Base-by-base conservation (phyloP, 2,113 vertebrate species). In the Tychaedon coryphoeus region DNA sequence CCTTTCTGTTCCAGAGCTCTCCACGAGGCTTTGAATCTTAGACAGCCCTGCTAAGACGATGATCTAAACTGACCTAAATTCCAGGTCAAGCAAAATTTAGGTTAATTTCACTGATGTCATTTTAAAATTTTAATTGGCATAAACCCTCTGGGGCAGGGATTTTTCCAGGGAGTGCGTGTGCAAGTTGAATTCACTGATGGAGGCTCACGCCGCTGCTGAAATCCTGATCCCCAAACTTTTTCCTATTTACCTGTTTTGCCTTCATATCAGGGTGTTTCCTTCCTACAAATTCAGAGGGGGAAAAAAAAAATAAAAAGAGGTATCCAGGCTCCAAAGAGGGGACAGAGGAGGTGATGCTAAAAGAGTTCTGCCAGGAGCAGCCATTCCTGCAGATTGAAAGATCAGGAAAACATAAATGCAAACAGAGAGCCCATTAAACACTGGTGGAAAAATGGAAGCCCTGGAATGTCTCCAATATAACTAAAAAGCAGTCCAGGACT, bases 361-460 rank as follows among this genome's bases (percentile, higher is more conserved):
- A 36, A 12, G 51, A 91, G 47, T 3, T 66, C 51, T 78, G 82
- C 94, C 90, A 94, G 93, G 28, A 94, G 70, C 74, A 90, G 92
- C 85, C 92, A 57, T 77, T 93, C 61, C 94, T 90, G 81, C 70
- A 90, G 87, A 82, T 26, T 93, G 92, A 95, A 95, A 92, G 94
- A 96, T 95, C 94, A 81, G 93, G 93, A 92, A 96, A 97, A 93
- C 94, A 92, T 80, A 93, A 96, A 95, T 96, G 95, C 95, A 97
- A 96, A 97, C 95, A 97, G 95, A 97, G 93, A 95, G 71, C 81
- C 95, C 95, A 95, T 97, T 97, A 96, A 97, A 94, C 78, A 94
- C 65, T 66, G 88, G 92, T 95, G 95, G 95, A 96, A 94, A 97
- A 96, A 96, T 97, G 95, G 95, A 97, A 97, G 93, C 94, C 70